Percentiles rank a stretch among this genome's conserved stretches.
Conservation (phyloP, 2,888 invertebrate species). For the Dryocosmus kuriphilus region DNA sequence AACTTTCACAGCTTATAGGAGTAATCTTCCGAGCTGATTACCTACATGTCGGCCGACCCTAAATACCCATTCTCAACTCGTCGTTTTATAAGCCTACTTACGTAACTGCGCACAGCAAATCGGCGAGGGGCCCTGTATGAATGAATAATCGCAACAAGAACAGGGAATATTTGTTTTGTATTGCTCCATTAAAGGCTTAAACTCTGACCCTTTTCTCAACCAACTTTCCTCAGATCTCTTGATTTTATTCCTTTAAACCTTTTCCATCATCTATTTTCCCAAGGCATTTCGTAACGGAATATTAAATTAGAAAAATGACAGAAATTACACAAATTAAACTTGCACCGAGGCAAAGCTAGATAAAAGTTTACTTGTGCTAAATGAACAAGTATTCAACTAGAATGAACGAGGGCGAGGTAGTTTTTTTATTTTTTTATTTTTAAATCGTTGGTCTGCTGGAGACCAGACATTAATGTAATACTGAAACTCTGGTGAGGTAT, state of each 20-base stretch:
- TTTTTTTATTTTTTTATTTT: not conserved
- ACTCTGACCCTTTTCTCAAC: not conserved
- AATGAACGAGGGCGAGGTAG: not conserved
- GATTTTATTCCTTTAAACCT: conserved; percentile 21
- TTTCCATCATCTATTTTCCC: not conserved
- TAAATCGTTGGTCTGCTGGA: not conserved
- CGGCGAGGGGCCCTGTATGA: conserved; percentile 50
- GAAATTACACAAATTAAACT: no score
- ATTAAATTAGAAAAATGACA: not conserved
- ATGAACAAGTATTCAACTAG: not conserved
- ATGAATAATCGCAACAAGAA: conserved; percentile 57
- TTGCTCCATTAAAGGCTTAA: conserved; percentile 67
- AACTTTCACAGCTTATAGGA: conserved; percentile 23
- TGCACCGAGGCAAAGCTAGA: not conserved
- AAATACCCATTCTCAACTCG: conserved; percentile 47
- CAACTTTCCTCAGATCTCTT: conserved; percentile 35
- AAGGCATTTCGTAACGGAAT: not conserved
- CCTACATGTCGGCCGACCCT: conserved; percentile 57
- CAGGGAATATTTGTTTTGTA: conserved; percentile 59
- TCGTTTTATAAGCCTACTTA: conserved; percentile 64
- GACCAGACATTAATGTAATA: not conserved
- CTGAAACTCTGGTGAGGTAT: not conserved
- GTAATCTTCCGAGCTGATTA: conserved; percentile 69
- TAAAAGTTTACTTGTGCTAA: not conserved
- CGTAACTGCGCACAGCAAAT: conserved; percentile 59